Evolutionary conservation across 1,140 invertebrate species (phyloP).

Genomic region (Geopemphigus sp.): DNA sequence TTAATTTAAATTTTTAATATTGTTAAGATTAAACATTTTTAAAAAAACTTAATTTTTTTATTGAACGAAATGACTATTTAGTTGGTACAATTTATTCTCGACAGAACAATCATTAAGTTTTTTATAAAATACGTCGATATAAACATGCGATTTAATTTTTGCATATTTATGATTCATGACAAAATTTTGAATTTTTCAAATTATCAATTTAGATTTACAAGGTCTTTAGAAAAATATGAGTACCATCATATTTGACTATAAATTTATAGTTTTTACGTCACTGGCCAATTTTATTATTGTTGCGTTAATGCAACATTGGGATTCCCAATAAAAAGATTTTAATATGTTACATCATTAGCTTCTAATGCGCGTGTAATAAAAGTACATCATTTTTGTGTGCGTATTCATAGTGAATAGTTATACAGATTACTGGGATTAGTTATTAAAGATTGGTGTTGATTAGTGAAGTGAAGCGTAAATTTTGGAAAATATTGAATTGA

Average conservation of each 20-base stretch:
- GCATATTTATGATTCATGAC: not conserved
- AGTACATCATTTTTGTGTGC: not conserved
- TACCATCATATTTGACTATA: slow-evolving; percentile 14
- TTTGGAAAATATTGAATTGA: slow-evolving; percentile 16
- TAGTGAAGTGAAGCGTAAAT: slow-evolving; percentile 9
- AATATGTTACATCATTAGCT: not conserved
- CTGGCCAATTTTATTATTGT: not conserved
- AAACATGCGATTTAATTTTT: not conserved
- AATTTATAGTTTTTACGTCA: slow-evolving; percentile 15
- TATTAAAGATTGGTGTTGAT: not conserved
- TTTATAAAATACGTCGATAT: not conserved
- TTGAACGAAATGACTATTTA: no score
- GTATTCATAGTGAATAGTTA: no score
- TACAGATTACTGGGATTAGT: not conserved
- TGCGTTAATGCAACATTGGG: slow-evolving; percentile 21
- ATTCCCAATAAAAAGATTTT: not conserved
- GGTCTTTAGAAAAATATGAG: not conserved
- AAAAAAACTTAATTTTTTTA: no score
- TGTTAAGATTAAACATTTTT: no score
- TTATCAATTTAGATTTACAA: slow-evolving; percentile 5
- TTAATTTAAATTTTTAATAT: no score
- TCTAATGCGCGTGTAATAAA: not conserved
- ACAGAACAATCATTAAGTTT: no score
- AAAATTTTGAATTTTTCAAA: slow-evolving; percentile 2
- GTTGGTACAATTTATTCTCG: no score